phyloP scores from a whole-genome alignment of 1,140 invertebrate genomes.

The Drosophila asahinai region DNA sequence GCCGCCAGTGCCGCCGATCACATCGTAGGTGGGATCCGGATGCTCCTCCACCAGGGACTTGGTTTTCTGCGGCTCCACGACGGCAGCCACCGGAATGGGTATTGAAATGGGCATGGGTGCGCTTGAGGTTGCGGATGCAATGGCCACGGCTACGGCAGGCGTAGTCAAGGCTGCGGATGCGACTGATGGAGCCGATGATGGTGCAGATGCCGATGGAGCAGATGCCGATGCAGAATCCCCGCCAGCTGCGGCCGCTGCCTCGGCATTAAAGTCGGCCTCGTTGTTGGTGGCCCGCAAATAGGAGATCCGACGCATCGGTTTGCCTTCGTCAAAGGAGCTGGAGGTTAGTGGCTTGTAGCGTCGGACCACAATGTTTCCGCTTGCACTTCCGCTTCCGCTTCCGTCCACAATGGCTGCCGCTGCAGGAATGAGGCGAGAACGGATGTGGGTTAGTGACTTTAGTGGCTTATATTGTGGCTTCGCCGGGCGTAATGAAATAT shows the following conservation, averaged over 20 bases:
- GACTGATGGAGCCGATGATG: not conserved
- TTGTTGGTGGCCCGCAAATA: conserved; percentile 94
- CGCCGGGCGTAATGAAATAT: conserved; percentile 10
- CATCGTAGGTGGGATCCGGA: conserved; percentile 80
- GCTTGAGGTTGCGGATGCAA: not conserved
- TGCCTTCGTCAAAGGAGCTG: conserved; percentile 89
- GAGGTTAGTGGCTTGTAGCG: conserved; percentile 74
- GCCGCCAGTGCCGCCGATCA: conserved; percentile 63
- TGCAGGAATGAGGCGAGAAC: conserved; percentile 7
- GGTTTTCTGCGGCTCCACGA: conserved; percentile 71
- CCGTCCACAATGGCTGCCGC: conserved; percentile 56
- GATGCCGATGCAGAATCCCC: conserved; percentile 27
- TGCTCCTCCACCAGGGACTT: conserved; percentile 75
- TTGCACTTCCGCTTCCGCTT: not conserved
- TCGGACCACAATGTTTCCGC: conserved; percentile 58
- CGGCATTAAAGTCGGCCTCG: conserved; percentile 86
- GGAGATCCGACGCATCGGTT: conserved; percentile 93
- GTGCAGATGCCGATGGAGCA: not conserved
- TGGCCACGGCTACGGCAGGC: not conserved
- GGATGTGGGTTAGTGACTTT: not conserved
- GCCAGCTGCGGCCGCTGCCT: conserved; percentile 27
- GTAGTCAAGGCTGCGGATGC: not conserved
- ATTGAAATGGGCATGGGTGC: conserved; percentile 24
- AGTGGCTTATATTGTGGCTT: conserved; percentile 3
- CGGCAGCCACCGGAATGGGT: conserved; percentile 43